Conservation (phyloP, 2,888 invertebrate genomes). For the Drosophila vallismaia region DNA sequence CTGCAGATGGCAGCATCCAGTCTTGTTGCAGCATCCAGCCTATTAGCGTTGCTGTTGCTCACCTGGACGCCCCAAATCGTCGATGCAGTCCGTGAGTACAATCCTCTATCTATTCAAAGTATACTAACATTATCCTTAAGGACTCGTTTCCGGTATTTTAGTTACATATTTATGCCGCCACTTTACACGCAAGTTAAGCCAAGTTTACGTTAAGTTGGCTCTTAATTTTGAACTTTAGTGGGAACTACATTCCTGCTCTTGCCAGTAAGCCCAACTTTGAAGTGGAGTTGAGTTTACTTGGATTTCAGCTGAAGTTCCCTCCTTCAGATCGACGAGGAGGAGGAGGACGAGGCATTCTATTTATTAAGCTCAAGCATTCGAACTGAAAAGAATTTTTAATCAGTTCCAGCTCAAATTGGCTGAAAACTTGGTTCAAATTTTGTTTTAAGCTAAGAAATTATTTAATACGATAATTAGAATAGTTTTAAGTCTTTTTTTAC, state of each 20-base stretch:
- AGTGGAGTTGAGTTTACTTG: conserved; percentile 33
- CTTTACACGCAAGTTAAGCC: conserved; percentile 21
- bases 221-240: conserved; percentile 22
- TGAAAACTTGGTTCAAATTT: not conserved
- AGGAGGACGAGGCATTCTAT: conserved; percentile 1
- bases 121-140: conserved; percentile 5
- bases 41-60: conserved; percentile 81
- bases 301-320: conserved; percentile 18
- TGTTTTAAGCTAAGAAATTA: not conserved
- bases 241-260: conserved; percentile 11
- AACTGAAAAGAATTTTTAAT: conserved; percentile 1
- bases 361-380: conserved; percentile 12
- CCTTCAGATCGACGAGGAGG: not conserved
- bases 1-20: conserved; percentile 84
- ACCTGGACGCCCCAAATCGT: conserved; percentile 81
- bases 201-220: conserved; percentile 30
- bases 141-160: conserved; percentile 1
- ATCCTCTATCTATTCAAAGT: conserved; percentile 11
- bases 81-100: conserved; percentile 84
- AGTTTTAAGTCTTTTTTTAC: too few species aligned
- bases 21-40: conserved; percentile 81
- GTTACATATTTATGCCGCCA: conserved; percentile 6
- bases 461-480: too few species aligned
- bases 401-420: conserved; percentile 1
- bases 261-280: conserved; percentile 23